phyloP scores from a whole-genome alignment of 2,888 invertebrate species.

The Himalopsyche tibetana region DNA sequence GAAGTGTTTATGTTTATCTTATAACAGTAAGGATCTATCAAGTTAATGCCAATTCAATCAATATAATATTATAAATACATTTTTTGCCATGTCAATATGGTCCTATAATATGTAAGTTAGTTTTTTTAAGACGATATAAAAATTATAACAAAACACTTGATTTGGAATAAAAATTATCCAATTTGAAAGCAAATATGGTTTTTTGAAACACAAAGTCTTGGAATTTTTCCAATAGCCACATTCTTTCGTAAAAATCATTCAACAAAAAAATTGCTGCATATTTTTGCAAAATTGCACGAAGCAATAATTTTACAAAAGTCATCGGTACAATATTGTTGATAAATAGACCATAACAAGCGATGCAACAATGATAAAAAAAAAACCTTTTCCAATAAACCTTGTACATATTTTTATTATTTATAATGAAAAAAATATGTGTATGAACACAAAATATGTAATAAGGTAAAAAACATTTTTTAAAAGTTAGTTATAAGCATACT shows the following conservation, averaged over 20 bases:
- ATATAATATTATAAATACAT: no score
- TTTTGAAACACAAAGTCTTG: background rate
- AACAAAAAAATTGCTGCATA: constrained; percentile 1
- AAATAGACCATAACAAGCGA: constrained; percentile 23
- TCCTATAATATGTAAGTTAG: no score
- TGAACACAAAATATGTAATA: background rate
- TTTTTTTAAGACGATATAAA: no score
- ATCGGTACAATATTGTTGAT: background rate
- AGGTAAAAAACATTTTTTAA: background rate
- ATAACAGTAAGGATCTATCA: no score
- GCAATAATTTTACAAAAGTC: constrained; percentile 17
- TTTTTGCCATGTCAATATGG: no score
- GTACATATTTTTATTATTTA: background rate
- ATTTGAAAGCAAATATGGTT: background rate
- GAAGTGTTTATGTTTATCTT: no score
- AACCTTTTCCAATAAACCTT: constrained; percentile 19
- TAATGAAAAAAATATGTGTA: no score
- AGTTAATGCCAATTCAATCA: no score
- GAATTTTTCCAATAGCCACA: background rate
- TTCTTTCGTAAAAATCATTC: constrained; percentile 18
- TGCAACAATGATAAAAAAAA: background rate
- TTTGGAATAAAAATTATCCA: background rate
- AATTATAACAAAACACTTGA: no score
- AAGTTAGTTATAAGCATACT: no score
- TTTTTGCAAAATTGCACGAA: constrained; percentile 3